Base-by-base conservation (phyloP, 2,797 vertebrate species). In the Spinibarbus caldwelli region DNA sequence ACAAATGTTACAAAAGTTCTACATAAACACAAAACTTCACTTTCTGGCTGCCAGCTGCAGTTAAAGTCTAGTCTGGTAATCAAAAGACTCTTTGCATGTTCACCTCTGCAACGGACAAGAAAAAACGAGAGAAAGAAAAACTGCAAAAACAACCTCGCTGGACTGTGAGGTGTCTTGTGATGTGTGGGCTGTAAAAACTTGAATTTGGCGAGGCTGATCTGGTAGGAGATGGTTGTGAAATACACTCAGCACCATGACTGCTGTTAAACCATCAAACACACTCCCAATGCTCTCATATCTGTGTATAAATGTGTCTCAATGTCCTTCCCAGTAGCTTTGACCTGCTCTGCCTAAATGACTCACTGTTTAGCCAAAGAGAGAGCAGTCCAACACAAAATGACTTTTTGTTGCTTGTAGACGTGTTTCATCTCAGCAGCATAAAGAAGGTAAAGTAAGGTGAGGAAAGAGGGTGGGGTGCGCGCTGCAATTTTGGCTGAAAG, bases 321-420 rank as follows among this genome's bases (percentile, higher is more conserved):
- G 57, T 45, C 34, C 23, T 38, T 78, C 45, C n/a, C n/a, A 66
- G 85, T 75, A 80, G 29, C 41, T 12, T 70, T 90, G 84, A 90
- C 90, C 88, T 12, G 68, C 76, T 87, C 49, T 29, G 36, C 66
- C 43, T 57, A 45, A 62, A 64, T 64, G 38, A 64, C 17, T 78
- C 38, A 45, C 21, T 82, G 59, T 68, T 82, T 14, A 52, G 80
- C 57, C 66, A 38, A 45, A 81, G 64, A 78, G 36, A 62, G 76
- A 23, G 57, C 57, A 62, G 38, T 19, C 57, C 19, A 64, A 78
- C 57, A 64, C 57, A 2, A 64, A 78, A 78, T 64, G 57, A 10
- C 57, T 78, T 45, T 64, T 31, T 78, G n/a, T 78, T 78, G 5
- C 77, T 45, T 64, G 38, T 64, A 62, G 77, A 64, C 0, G 9